phyloP scores from a whole-genome alignment of 2,797 vertebrate genomes.

The Dermochelys coriacea region DNA sequence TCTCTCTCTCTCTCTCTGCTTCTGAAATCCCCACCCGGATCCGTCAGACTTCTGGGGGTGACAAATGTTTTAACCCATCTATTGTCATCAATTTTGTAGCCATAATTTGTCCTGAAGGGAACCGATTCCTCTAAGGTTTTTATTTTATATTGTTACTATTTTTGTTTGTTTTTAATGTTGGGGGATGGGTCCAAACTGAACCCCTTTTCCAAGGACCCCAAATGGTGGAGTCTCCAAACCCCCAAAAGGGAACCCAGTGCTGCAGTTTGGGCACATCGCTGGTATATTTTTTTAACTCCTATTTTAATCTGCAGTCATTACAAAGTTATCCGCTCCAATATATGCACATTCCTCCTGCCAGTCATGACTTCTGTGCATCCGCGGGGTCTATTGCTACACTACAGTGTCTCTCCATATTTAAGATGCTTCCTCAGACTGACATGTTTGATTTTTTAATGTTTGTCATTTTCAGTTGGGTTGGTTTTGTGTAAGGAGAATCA shows the following conservation, averaged over 20 bases:
- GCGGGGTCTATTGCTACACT: conserved; percentile 40
- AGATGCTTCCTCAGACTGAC: conserved; percentile 52
- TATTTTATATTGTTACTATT: not conserved
- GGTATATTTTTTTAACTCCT: conserved; percentile 52
- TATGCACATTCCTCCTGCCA: conserved; percentile 65
- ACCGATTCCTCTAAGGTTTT: not conserved
- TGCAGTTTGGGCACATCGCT: conserved; percentile 60
- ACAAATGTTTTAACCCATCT: not conserved
- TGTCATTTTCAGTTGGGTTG: conserved; percentile 35
- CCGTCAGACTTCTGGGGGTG: not conserved
- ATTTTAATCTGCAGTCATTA: conserved; percentile 62
- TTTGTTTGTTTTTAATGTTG: conserved; percentile 12
- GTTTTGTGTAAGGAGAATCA: not conserved
- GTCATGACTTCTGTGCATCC: conserved; percentile 49
- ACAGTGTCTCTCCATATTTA: conserved; percentile 9
- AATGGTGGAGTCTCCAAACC: not conserved
- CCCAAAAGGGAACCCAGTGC: not conserved
- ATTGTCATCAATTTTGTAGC: not conserved
- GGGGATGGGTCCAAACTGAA: conserved; percentile 60
- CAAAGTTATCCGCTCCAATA: conserved; percentile 57
- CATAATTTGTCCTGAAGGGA: not conserved
- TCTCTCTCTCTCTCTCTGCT: not conserved
- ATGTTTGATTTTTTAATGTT: conserved; percentile 30
- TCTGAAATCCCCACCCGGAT: accelerated
- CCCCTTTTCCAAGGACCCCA: not conserved